Evolutionary conservation across 2,888 invertebrate genomes (phyloP).

Genomic region (Nomada flava): DNA sequence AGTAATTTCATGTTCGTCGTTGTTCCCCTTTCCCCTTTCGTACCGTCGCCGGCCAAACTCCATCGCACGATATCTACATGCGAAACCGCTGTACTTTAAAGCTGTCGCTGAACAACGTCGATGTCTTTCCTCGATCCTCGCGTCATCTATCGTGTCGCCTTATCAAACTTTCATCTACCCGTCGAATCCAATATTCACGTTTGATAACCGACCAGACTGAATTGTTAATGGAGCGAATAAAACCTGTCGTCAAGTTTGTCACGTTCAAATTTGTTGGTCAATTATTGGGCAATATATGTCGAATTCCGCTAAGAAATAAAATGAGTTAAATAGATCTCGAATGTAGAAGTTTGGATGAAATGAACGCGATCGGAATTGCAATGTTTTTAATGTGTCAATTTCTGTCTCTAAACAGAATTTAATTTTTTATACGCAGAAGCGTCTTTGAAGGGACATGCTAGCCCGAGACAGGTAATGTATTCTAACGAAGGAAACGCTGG

Average conservation of each 20-base stretch:
- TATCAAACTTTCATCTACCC: constrained; percentile 18
- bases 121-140: constrained; percentile 8
- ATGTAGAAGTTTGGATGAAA: too few species aligned
- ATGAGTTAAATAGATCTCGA: too few species aligned
- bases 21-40: not conserved
- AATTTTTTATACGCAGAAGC: too few species aligned
- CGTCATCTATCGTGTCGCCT: constrained; percentile 8
- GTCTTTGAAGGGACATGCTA: too few species aligned
- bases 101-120: not conserved
- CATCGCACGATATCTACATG: not conserved
- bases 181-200: not conserved
- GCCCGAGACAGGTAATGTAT: constrained; percentile 7
- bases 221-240: not conserved
- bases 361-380: too few species aligned
- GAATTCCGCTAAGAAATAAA: too few species aligned
- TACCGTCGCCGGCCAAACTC: not conserved
- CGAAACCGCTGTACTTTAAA: constrained; percentile 22
- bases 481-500: constrained; percentile 41
- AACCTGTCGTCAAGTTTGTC: not conserved
- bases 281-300: too few species aligned
- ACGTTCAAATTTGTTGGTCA: too few species aligned
- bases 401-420: too few species aligned
- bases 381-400: too few species aligned
- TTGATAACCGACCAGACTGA: not conserved
- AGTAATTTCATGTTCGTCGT: constrained; percentile 25